These are phyloP conservation scores for Coreius guichenoti DNA, from an alignment of 2,797 vertebrate genomes.

Conservation along the genomic window DNA sequence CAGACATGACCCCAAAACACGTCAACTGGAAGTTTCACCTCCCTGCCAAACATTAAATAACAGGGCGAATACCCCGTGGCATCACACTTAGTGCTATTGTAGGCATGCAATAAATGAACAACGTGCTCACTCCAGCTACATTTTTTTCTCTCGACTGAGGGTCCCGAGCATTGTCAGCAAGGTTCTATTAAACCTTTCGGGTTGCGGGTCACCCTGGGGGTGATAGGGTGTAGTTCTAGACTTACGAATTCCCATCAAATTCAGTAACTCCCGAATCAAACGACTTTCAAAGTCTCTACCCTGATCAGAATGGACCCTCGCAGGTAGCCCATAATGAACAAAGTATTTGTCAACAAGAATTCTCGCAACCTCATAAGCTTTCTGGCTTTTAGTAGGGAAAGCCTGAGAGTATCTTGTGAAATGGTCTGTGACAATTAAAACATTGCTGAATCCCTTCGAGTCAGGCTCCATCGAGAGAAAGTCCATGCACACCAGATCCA, in stretches of 20 bases:
- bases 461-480: neutral
- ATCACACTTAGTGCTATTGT: neutral
- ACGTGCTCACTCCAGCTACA: neutral
- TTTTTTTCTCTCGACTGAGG: neutral
- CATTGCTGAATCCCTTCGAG: neutral
- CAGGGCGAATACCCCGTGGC: neutral
- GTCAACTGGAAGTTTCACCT: neutral
- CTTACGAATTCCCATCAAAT: neutral
- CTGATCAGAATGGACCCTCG: neutral
- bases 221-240: neutral
- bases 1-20: neutral
- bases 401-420: neutral
- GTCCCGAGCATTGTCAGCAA: neutral
- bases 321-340: neutral
- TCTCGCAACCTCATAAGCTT: neutral
- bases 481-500: too few relatives aligned
- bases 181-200: neutral
- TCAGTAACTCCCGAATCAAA: neutral
- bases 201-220: neutral
- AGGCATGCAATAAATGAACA: neutral
- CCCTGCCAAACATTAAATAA: constrained; percentile 17
- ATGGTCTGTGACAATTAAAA: neutral
- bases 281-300: neutral
- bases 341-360: neutral
- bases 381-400: neutral